Base-by-base conservation (phyloP, 2,888 invertebrate species). In the Abrostola triplasia region DNA sequence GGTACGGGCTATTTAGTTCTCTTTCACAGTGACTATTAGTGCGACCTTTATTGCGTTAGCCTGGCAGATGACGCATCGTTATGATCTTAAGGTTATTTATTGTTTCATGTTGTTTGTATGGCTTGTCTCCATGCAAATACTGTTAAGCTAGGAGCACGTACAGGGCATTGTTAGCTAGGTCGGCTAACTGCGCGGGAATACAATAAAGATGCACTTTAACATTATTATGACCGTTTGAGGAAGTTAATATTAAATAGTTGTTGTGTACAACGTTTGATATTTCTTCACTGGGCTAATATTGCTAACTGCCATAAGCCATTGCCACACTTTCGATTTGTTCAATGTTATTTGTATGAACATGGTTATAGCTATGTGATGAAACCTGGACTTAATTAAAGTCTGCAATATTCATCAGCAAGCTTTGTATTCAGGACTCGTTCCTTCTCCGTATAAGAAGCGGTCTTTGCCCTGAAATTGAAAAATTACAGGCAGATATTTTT, bases 1-100 rank as follows among this genome's bases (percentile, higher is more conserved):
- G 90, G 87, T 87, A 89, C 92, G 92, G 92, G 88, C 89, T 90
- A 92, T 93, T 93, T 92, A 90, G 90, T 90, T 90, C 90, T 91
- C 92, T 91, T 91, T 90, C 90, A 90, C 86, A 88, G 89, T 82
- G 85, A 82, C 86, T 87, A 87, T 88, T 88, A 88, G 88, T 84
- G 84, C 86, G 88, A 89, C 91, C 91, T 91, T 92, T 91, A 93
- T 91, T 91, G 89, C 90, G 83, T 87, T 87, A 83, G 85, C 83
- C 86, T 84, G 64, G 51, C 77, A 60, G 71, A 62, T 80, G 82
- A 77, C 69, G 74, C 72, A 79, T 77, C 57, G 73, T 70, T 70
- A 70, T 68, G 64, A 68, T 60, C 63, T 74, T 68, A 62, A 68
- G 70, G 60, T 64, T 76, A 66, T 76, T 79, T 73, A 67, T 73